Conservation (phyloP, 2,797 vertebrate genomes). For the Synaphobranchus kaupii region DNA sequence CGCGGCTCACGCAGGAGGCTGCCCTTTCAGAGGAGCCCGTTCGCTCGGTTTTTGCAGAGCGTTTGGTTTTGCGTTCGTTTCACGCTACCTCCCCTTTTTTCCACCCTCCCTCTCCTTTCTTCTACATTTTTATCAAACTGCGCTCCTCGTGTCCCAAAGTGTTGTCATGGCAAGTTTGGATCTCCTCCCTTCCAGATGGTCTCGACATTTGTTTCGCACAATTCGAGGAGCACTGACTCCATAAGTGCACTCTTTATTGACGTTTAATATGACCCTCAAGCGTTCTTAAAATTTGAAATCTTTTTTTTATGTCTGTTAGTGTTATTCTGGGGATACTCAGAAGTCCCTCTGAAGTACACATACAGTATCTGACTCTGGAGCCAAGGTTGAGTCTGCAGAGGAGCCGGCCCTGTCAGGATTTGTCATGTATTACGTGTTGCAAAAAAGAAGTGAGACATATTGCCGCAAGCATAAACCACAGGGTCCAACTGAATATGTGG, state of each 20-base stretch:
- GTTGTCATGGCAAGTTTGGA: slow-evolving; percentile 8
- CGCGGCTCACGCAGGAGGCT: not conserved
- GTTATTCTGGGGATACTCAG: not conserved
- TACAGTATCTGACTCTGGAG: not conserved
- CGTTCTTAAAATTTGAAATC: no score
- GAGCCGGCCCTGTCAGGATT: not conserved
- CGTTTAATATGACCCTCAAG: not conserved
- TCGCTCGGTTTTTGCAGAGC: not conserved
- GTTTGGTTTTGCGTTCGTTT: not conserved
- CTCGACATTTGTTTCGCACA: not conserved
- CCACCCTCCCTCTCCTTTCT: not conserved
- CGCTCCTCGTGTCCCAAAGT: not conserved
- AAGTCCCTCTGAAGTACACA: no score
- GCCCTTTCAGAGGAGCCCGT: not conserved
- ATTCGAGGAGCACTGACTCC: not conserved
- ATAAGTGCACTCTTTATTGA: not conserved
- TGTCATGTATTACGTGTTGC: not conserved
- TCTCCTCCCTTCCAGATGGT: slow-evolving; percentile 28
- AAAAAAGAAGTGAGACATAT: not conserved
- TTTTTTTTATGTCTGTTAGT: not conserved
- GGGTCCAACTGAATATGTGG: not conserved
- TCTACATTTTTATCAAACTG: not conserved
- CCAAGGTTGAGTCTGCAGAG: not conserved
- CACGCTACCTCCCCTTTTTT: no score
- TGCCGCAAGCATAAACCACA: not conserved